Conservation (phyloP, 2,888 invertebrate genomes). For the Amphipyra tragopoginis region DNA sequence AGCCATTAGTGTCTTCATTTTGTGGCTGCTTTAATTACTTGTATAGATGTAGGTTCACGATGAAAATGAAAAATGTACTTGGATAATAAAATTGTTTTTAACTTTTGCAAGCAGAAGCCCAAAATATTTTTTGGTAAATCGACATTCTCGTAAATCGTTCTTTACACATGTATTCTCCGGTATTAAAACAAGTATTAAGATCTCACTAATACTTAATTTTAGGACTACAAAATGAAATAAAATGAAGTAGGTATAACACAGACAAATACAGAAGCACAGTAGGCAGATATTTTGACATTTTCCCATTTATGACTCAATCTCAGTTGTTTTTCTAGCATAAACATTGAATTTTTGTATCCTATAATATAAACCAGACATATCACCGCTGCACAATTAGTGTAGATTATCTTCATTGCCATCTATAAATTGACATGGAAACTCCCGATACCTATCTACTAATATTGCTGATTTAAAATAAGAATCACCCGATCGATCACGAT, state of each 20-base stretch:
- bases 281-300: too few relatives aligned
- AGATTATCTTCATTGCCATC: slow-evolving; percentile 38
- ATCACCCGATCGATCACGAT: slow-evolving; percentile 62
- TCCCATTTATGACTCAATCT: too few relatives aligned
- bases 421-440: slow-evolving; percentile 42
- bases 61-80: slow-evolving; percentile 24
- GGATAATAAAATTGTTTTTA: slow-evolving; percentile 30
- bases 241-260: too few relatives aligned
- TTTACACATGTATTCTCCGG: too few relatives aligned
- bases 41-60: slow-evolving; percentile 34
- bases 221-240: too few relatives aligned
- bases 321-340: too few relatives aligned
- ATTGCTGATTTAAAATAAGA: slow-evolving; percentile 52
- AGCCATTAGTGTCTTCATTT: slow-evolving; percentile 67
- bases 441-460: slow-evolving; percentile 46
- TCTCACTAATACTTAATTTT: too few relatives aligned
- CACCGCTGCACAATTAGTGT: slow-evolving; percentile 15
- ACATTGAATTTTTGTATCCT: neutral
- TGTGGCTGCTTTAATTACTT: slow-evolving; percentile 67
- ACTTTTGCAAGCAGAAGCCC: too few relatives aligned
- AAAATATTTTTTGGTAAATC: too few relatives aligned
- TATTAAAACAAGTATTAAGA: too few relatives aligned
- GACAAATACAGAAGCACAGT: too few relatives aligned
- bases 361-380: slow-evolving; percentile 7
- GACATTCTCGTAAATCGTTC: too few relatives aligned